These are phyloP conservation scores for Papilio gigon DNA, from an alignment of 2,888 invertebrate species.

Conservation along the genomic window DNA sequence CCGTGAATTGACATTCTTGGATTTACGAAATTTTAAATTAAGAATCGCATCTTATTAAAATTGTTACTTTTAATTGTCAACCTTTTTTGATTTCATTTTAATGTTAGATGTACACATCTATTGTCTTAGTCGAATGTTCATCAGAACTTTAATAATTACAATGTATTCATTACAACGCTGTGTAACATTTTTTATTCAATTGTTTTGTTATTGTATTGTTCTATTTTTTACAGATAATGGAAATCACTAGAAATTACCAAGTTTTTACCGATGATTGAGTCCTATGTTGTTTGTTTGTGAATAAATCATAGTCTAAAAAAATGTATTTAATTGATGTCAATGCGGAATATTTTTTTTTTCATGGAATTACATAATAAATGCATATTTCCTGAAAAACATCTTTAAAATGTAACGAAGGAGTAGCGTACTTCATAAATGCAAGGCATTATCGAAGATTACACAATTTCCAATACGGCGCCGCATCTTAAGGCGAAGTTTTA, in stretches of 20 bases:
- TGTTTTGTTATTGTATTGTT: slow-evolving; percentile 20
- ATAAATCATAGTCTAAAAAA: too few relatives aligned
- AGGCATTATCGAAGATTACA: slow-evolving; percentile 28
- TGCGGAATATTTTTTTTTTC: not conserved
- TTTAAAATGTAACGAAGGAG: not conserved
- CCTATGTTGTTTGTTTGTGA: too few relatives aligned
- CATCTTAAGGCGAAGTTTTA: slow-evolving; percentile 36
- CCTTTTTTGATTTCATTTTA: not conserved
- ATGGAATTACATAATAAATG: too few relatives aligned
- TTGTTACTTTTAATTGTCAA: too few relatives aligned
- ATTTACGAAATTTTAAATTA: slow-evolving; percentile 18
- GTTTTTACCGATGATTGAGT: too few relatives aligned
- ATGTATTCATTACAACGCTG: not conserved
- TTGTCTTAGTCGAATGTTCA: not conserved
- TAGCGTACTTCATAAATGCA: not conserved
- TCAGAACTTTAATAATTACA: not conserved
- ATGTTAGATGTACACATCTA: not conserved
- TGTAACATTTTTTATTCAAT: not conserved
- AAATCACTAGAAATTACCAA: not conserved
- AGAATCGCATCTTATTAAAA: not conserved
- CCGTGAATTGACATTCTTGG: slow-evolving; percentile 24
- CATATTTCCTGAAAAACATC: not conserved
- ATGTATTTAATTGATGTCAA: not conserved
- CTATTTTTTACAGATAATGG: not conserved
- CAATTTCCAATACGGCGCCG: slow-evolving; percentile 26